phyloP scores from a whole-genome alignment of 1,140 invertebrate genomes.

The Caerostris extrusa region DNA sequence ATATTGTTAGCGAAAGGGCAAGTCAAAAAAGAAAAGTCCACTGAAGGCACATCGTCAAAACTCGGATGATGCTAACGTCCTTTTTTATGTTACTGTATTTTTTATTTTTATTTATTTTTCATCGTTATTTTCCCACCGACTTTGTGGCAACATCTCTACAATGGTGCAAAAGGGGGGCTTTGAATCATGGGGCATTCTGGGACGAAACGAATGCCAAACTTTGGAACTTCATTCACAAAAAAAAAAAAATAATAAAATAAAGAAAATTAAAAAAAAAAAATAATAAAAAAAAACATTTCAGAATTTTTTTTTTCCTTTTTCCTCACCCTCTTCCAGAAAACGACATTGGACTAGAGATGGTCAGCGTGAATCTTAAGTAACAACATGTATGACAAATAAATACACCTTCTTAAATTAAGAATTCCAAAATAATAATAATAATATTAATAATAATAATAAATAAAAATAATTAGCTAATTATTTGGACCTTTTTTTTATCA shows the following conservation, averaged over 20 bases:
- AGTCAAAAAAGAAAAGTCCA: not conserved
- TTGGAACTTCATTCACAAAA: conserved; percentile 10
- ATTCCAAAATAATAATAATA: too few species aligned
- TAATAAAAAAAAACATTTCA: not conserved
- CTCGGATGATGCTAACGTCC: conserved; percentile 22
- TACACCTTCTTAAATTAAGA: too few species aligned
- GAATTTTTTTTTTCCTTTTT: not conserved
- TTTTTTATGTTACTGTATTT: too few species aligned
- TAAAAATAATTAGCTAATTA: too few species aligned
- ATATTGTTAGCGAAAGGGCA: not conserved
- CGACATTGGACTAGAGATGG: not conserved
- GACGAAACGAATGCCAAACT: conserved; percentile 27
- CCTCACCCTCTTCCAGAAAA: not conserved
- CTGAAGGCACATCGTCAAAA: conserved; percentile 9
- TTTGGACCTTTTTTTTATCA: too few species aligned
- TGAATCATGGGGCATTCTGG: not conserved
- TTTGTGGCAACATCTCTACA: not conserved
- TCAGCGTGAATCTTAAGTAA: not conserved
- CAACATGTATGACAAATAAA: not conserved
- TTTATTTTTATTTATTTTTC: not conserved
- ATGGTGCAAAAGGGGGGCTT: not conserved
- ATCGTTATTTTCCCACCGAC: not conserved
- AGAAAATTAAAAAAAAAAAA: too few species aligned
- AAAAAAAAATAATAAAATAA: not conserved
- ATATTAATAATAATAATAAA: too few species aligned